A percentile compares a stretch with the other conserved stretches of the same genome.
phyloP scores from a whole-genome alignment of 1,140 invertebrate genomes.

The Hyles euphorbiae region DNA sequence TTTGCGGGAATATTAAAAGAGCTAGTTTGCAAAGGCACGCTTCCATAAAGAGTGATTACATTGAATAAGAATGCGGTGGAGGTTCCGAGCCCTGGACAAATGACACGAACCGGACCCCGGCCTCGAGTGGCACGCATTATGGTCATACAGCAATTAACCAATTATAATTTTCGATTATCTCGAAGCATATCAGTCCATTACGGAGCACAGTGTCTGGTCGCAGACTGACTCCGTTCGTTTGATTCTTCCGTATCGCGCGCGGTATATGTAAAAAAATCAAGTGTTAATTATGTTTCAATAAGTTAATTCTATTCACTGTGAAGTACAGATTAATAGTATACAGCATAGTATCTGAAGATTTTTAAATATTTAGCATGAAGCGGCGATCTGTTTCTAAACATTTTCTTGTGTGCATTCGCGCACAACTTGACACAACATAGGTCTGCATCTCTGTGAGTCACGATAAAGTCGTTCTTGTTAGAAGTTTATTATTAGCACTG shows the following conservation, averaged over 20 bases:
- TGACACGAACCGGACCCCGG: slow-evolving; percentile 16
- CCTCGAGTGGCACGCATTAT: slow-evolving; percentile 16
- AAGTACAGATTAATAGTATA: too few relatives aligned
- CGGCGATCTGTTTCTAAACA: too few relatives aligned
- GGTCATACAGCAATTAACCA: slow-evolving; percentile 40
- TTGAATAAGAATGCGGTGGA: slow-evolving; percentile 1
- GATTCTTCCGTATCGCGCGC: slow-evolving; percentile 4
- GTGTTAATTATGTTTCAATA: too few relatives aligned
- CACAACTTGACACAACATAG: background rate
- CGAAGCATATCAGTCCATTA: slow-evolving; percentile 35
- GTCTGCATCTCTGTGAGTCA: background rate
- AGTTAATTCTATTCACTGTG: too few relatives aligned
- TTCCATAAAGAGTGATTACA: slow-evolving; percentile 10
- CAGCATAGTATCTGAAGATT: too few relatives aligned
- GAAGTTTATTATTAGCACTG: slow-evolving; percentile 2
- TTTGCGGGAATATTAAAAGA: slow-evolving; percentile 10
- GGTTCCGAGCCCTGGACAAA: slow-evolving; percentile 12
- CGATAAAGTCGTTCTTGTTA: background rate
- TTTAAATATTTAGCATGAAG: too few relatives aligned
- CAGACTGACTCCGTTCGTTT: slow-evolving; percentile 49
- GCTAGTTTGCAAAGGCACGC: slow-evolving; percentile 10
- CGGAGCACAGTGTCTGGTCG: slow-evolving; percentile 21
- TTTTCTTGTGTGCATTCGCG: too few relatives aligned
- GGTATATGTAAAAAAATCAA: too few relatives aligned
- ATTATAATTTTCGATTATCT: slow-evolving; percentile 60